Base-by-base conservation (phyloP, 2,113 vertebrate species). In the Mixornis gularis region DNA sequence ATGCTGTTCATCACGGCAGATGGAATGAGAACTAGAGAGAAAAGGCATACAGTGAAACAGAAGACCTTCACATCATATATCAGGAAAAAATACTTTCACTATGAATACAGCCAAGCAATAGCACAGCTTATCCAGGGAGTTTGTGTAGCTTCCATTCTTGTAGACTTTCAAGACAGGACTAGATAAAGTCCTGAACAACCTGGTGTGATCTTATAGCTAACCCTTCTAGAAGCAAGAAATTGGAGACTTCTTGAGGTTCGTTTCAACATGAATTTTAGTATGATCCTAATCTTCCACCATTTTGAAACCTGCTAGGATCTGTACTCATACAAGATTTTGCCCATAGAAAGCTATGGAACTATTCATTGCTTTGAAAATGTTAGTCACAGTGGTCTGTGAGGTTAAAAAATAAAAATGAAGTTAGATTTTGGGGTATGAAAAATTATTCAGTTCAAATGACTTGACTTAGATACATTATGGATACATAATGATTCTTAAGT, bases 1-100 rank as follows among this genome's bases (percentile, higher is more conserved):
- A 7, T 1, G 0, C 13, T 72, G 4, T 21, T 84, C 22, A 14
- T 43, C 0, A 1, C 36, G 40, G n/a, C 63, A 16, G 32, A 5
- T 71, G 34, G 10, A 70, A 4, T 16, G 5, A 80, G 8, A 7
- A 77, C 6, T 43, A 41, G 15, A 62, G 19, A 30, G 63, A 80
- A 40, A 4, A 60, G 9, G 7, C 6, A 30, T 27, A 52, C 41
- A 2, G 10, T 60, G 26, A 76, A 71, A 72, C 12, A 27, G 53
- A 48, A 44, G 5, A 43, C n/a, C 5, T 60, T 64, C 21, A 53
- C 13, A n/a, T 17, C 3, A 0, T 29, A 6, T 44, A 49, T 32
- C 32, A 36, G 17, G 21, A 72, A 68, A 51, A 13, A 1, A 4
- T 44, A 62, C 74, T 74, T 64, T 72, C 10, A 12, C 11, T 6